phyloP scores from a whole-genome alignment of 2,888 invertebrate species.

The Baronia brevicornis region DNA sequence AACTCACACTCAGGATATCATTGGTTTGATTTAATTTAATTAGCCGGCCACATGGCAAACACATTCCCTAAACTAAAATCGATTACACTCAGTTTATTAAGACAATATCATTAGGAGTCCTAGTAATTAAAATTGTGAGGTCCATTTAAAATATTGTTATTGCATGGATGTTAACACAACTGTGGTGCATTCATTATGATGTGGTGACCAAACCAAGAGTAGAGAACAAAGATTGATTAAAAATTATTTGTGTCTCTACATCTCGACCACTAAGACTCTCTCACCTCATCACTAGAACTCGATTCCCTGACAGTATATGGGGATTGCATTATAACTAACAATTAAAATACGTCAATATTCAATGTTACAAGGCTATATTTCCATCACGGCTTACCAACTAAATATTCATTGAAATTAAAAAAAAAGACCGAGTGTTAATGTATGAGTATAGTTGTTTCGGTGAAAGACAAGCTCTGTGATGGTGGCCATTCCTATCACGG shows the following conservation, averaged over 20 bases:
- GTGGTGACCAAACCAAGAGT: too few species aligned
- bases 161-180: too few species aligned
- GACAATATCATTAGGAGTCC: too few species aligned
- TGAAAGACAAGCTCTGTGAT: slow-evolving; percentile 45
- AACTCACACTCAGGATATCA: not conserved
- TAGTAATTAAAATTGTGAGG: too few species aligned
- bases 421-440: slow-evolving; percentile 8
- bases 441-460: slow-evolving; percentile 5
- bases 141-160: too few species aligned
- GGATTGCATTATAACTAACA: slow-evolving; percentile 10
- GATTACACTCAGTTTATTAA: too few species aligned
- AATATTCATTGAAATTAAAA: slow-evolving; percentile 8
- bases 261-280: not conserved
- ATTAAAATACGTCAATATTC: slow-evolving; percentile 5
- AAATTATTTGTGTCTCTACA: not conserved
- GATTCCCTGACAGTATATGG: not conserved
- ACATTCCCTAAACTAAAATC: not conserved
- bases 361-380: slow-evolving; percentile 1
- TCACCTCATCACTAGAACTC: not conserved
- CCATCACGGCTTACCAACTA: slow-evolving; percentile 8
- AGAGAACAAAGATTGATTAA: not conserved
- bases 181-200: too few species aligned
- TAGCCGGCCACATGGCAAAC: slow-evolving; percentile 2
- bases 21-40: slow-evolving; percentile 1
- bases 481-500: slow-evolving; percentile 40